Evolutionary conservation across 2,113 vertebrate species (phyloP).

Genomic region (Indicator maculatus): DNA sequence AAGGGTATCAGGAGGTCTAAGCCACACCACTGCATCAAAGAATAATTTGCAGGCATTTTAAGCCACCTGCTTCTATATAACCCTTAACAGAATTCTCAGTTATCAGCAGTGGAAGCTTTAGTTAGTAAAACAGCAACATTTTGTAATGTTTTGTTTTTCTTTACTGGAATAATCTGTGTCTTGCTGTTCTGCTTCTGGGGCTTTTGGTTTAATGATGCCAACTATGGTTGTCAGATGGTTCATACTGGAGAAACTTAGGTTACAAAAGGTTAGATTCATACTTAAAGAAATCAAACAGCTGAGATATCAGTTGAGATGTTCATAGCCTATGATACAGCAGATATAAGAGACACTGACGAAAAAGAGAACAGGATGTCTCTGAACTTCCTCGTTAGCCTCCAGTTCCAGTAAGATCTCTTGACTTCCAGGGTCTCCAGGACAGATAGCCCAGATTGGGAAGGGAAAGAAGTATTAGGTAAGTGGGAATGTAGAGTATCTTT

Average conservation of each 20-base stretch:
- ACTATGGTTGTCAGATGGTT: not conserved
- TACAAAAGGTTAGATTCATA: not conserved
- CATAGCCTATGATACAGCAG: not conserved
- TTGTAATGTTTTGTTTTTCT: not conserved
- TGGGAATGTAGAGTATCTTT: not conserved
- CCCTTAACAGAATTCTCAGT: not conserved
- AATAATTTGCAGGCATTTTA: not conserved
- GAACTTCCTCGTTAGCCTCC: not conserved
- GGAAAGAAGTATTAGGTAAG: rapidly evolving
- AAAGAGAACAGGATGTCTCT: not conserved
- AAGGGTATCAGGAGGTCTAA: not conserved
- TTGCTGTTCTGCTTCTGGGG: not conserved
- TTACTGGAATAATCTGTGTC: not conserved
- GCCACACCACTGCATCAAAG: not conserved
- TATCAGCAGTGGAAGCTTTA: not conserved
- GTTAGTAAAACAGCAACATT: not conserved
- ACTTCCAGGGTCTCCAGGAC: not conserved
- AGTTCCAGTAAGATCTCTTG: not conserved
- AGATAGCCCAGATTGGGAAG: not conserved
- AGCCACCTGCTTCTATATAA: not conserved
- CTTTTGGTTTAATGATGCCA: not conserved
- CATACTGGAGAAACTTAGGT: not conserved
- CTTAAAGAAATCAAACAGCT: not conserved
- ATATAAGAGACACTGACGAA: not conserved
- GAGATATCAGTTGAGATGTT: not conserved